Evolutionary conservation across 2,113 vertebrate genomes (phyloP).

Genomic region (Dicentrarchus labrax): DNA sequence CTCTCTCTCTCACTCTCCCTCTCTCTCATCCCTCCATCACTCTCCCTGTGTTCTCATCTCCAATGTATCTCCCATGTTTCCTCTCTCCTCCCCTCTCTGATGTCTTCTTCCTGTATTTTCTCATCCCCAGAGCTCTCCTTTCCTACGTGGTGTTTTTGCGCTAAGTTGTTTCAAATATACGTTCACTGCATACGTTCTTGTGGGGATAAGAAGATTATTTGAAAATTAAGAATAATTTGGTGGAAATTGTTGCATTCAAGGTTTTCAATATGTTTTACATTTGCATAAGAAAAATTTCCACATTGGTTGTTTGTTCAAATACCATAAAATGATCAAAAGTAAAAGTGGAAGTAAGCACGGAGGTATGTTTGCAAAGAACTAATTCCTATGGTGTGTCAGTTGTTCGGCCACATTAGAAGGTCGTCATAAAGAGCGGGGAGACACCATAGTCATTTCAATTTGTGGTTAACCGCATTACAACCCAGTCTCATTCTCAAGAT

Average conservation of each 20-base stretch:
- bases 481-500: no score
- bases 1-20: conserved; percentile 41
- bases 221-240: not conserved
- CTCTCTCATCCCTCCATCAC: conserved; percentile 36
- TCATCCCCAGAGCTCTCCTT: not conserved
- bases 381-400: not conserved
- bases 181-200: not conserved
- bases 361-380: no score
- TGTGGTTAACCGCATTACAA: no score
- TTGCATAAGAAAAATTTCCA: no score
- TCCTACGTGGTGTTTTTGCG: not conserved
- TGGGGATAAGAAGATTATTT: not conserved
- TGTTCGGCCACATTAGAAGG: not conserved
- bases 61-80: not conserved
- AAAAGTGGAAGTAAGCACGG: no score
- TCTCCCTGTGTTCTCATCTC: conserved; percentile 9
- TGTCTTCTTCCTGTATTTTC: not conserved
- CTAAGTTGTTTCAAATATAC: not conserved
- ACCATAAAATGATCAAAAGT: no score
- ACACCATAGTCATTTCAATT: not conserved
- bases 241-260: not conserved
- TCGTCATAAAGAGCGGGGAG: not conserved
- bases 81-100: conserved; percentile 7
- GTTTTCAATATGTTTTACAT: not conserved
- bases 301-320: not conserved